Evolutionary conservation across 2,888 invertebrate species (phyloP).

Genomic region (Augochlorella aurata): DNA sequence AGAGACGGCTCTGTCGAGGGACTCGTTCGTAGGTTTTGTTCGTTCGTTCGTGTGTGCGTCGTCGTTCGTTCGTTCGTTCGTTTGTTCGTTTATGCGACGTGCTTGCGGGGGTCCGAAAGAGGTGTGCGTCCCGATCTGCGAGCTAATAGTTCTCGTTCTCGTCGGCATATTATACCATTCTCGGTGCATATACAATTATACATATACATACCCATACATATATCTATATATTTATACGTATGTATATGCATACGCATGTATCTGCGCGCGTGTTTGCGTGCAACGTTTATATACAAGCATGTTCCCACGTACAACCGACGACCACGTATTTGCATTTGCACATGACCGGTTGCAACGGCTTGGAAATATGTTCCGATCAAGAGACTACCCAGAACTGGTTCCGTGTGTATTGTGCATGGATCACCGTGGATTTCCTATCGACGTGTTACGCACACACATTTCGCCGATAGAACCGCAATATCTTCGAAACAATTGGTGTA

Average conservation of each 20-base stretch:
- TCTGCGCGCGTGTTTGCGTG: not conserved
- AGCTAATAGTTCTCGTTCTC: conserved; percentile 56
- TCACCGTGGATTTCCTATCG: conserved; percentile 35
- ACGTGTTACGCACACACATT: conserved; percentile 39
- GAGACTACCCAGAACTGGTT: conserved; percentile 54
- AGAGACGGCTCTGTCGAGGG: conserved; percentile 55
- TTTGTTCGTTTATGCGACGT: conserved; percentile 33
- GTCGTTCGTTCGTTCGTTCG: conserved; percentile 46
- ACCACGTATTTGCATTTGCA: conserved; percentile 41
- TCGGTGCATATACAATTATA: conserved; percentile 28
- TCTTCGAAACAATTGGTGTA: conserved; percentile 44
- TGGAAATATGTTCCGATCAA: conserved; percentile 28
- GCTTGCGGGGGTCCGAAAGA: conserved; percentile 50
- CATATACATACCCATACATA: not conserved
- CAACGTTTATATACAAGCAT: conserved; percentile 6
- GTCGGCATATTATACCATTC: conserved; percentile 48
- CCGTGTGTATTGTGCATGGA: not conserved
- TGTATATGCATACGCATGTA: not conserved
- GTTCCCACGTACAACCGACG: conserved; percentile 30
- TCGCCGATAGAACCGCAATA: conserved; percentile 52
- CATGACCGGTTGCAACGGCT: conserved; percentile 58
- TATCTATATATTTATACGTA: not conserved
- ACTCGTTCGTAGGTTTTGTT: conserved; percentile 45
- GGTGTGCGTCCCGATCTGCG: conserved; percentile 52
- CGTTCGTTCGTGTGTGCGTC: conserved; percentile 48